Evolutionary conservation across 2,888 invertebrate species (phyloP), one percentile per base, ranked within the genome.

Genomic region (Rhagonycha fulva): DNA sequence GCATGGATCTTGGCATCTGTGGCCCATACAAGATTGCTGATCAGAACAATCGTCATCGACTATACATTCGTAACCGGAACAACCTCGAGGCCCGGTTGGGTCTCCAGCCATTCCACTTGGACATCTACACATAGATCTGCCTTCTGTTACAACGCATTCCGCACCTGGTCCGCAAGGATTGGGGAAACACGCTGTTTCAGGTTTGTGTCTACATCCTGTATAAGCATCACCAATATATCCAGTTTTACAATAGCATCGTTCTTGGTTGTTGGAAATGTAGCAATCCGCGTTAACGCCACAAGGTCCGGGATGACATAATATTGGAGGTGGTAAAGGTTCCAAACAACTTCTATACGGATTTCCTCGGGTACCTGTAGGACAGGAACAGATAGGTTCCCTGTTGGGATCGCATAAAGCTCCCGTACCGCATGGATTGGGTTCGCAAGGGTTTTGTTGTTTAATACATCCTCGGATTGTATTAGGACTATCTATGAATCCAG

Each of bases 381-480:
- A 97, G 86, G 93, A 95, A 87, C 97, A 97, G 12, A 94, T 92
- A 19, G 96, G 96, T 80, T 90, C 90, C 82, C 93, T 91, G 76
- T 93, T 92, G 24, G 94, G 93, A 87, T 96, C 95, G 84, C 96
- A 96, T 61, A 93, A 89, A 63, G 96, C 96, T 67, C 94, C 93
- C 24, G 88, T 86, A 23, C 96, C 96, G 83, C 96, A 96, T 7
- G 93, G 94, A 84, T 94, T 95, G 1, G 95, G 95, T 83, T 95
- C 93, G 83, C 96, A 96, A 9, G 94, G 94, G 86, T 96, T 95
- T 75, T 91, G 90, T 77, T 93, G 92, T 85, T 94, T 93, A 7
- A 95, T 89, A 82, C 96, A 96, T 63, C 96, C 96, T 84, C 96
- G 90, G 62, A 96, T 93, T 0, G 96, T 96, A 84, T 96, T 96